Evolutionary conservation across 1,140 invertebrate genomes (phyloP).

Genomic region (Brachionus calyciflorus): DNA sequence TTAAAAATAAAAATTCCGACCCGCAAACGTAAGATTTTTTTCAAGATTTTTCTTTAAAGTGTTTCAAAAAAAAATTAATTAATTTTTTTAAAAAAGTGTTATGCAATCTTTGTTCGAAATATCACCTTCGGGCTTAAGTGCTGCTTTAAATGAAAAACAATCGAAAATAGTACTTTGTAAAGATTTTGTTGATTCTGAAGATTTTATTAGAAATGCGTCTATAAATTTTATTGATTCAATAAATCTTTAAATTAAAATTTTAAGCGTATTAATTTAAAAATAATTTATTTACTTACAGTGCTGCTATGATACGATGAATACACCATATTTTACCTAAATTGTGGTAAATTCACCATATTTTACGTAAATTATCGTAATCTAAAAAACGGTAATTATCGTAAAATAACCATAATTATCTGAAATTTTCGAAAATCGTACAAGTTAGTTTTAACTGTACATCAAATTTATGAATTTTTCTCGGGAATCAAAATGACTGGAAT

Average conservation of each 20-base stretch:
- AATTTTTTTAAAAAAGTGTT: background rate
- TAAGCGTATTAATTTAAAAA: no score
- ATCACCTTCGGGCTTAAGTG: background rate
- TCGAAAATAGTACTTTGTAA: background rate
- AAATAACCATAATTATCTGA: no score
- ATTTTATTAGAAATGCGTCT: conserved; percentile 16
- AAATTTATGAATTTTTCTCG: no score
- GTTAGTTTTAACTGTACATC: no score
- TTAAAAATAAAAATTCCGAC: background rate
- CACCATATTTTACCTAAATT: no score
- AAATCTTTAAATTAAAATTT: conserved; percentile 12
- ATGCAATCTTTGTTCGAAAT: conserved; percentile 34
- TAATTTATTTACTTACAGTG: no score
- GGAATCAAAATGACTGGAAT: no score
- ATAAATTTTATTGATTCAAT: conserved; percentile 39
- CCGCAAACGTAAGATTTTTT: background rate
- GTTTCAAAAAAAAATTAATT: background rate
- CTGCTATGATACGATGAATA: no score
- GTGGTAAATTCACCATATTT: no score
- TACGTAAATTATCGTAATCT: no score
- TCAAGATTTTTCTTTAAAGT: background rate
- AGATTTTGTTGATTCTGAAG: background rate
- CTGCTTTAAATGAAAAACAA: conserved; percentile 16
- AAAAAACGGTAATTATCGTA: no score
- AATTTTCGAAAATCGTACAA: no score